phyloP scores from a whole-genome alignment of 1,140 invertebrate genomes.

The Telenomus remus region DNA sequence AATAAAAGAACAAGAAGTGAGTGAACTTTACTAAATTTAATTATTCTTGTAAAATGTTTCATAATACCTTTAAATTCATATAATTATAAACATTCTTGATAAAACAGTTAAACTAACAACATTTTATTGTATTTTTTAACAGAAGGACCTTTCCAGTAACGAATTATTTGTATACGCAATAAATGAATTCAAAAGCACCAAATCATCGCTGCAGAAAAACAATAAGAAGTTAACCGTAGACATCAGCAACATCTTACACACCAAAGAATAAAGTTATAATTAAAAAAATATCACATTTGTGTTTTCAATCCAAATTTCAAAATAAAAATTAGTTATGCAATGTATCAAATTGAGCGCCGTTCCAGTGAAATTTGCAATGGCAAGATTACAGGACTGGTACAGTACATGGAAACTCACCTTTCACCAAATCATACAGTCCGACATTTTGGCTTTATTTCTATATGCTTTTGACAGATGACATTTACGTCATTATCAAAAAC shows the following conservation, averaged over 20 bases:
- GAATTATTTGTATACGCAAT: background rate
- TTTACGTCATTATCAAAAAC: constrained; percentile 10
- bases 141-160: background rate
- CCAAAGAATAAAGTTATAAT: background rate
- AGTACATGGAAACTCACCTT: background rate
- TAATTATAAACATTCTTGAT: no score
- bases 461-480: constrained; percentile 23
- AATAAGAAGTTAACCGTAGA: background rate
- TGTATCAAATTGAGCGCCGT: background rate
- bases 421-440: constrained; percentile 2
- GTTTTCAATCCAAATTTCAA: background rate
- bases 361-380: background rate
- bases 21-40: background rate
- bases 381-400: background rate
- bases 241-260: background rate
- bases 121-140: no score
- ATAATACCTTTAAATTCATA: no score
- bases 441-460: constrained; percentile 31
- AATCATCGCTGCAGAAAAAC: background rate
- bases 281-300: background rate
- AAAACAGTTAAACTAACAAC: no score
- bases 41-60: background rate
- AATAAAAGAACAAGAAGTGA: constrained; percentile 6
- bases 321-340: background rate
- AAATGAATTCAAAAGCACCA: background rate